Conservation (phyloP, 2,797 vertebrate species). For the Schizopygopsis pylzovi region DNA sequence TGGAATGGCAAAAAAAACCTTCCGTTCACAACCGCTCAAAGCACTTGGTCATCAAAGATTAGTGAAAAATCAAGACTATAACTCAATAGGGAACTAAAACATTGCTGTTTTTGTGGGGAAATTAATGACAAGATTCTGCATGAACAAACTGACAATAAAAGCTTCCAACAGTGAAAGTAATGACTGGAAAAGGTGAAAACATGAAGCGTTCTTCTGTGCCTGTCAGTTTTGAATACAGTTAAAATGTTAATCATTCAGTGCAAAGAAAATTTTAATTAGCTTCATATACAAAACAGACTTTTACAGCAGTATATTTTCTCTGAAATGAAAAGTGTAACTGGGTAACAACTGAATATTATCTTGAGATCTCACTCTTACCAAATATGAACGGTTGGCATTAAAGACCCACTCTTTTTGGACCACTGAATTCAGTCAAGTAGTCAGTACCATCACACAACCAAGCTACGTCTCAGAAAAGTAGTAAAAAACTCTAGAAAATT, state of each 20-base stretch:
- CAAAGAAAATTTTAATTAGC: neutral
- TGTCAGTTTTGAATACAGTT: constrained; percentile 3
- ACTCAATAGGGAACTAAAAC: constrained; percentile 21
- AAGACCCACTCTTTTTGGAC: neutral
- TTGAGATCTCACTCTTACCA: no score
- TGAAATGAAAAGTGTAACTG: constrained; percentile 3
- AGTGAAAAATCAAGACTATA: constrained; percentile 20
- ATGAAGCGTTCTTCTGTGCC: constrained; percentile 19
- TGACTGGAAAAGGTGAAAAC: neutral
- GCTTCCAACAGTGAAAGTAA: neutral
- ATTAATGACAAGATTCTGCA: constrained; percentile 22
- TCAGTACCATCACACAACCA: neutral
- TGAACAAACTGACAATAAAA: constrained; percentile 3
- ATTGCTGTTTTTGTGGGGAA: neutral
- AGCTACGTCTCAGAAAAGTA: neutral
- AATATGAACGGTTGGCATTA: neutral
- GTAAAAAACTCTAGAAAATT: neutral
- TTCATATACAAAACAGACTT: neutral
- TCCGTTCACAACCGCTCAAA: constrained; percentile 43
- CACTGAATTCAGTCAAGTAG: neutral
- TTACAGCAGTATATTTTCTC: neutral
- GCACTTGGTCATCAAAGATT: constrained; percentile 33
- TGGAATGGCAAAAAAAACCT: constrained; percentile 27
- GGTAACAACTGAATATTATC: neutral
- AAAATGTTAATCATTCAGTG: neutral